Base-by-base conservation (phyloP, 1,140 invertebrate genomes). In the Macrocentrus cingulum region DNA sequence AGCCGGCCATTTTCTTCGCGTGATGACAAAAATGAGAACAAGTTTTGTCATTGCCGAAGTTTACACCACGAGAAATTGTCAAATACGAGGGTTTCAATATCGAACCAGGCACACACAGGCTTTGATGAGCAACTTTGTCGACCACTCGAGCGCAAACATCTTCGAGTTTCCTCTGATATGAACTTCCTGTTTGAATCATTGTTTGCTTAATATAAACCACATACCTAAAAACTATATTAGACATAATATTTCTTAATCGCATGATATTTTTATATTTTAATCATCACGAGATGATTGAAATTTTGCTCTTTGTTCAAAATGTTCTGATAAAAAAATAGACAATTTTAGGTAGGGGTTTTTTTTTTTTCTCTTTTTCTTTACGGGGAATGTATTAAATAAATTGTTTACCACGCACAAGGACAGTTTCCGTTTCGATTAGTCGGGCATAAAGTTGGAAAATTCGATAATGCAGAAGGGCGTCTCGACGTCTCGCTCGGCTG, bases 1-100 rank as follows among this genome's bases (percentile, higher is more conserved):
- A 13, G 8, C 3, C 8, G 15, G 11, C 3, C 7, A 15, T 39
- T n/a, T 39, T 39, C 36, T 39, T 39, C 8, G 11, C 15, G 13
- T 13, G 36, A 39, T 39, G 2, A 39, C 7, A 39, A 39, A 39
- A n/a, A 39, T 39, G 36, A 39, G n/a, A 39, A 13, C 11, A 39
- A 39, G 36, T 39, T 11, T 39, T 8, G 13, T 39, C 3, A 15
- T 39, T 3, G 4, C 4, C 9, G 25, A 29, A 29, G 25, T 29
- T 29, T 9, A 29, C 9, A 29, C 25, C 25, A 9, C 25, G 9
- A 29, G 9, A 29, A 5, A 5, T 29, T 73, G 71, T 71, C 71
- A 75, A 75, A 74, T 3, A 39, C 36, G 36, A 39, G 36, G 36
- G 36, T 39, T 39, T 8, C 36, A 39, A 39, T 39, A 13, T 39